These are phyloP conservation scores for Montipora efflorescens DNA, from an alignment of 64 coral and sea anemone species.

Conservation along the genomic window DNA sequence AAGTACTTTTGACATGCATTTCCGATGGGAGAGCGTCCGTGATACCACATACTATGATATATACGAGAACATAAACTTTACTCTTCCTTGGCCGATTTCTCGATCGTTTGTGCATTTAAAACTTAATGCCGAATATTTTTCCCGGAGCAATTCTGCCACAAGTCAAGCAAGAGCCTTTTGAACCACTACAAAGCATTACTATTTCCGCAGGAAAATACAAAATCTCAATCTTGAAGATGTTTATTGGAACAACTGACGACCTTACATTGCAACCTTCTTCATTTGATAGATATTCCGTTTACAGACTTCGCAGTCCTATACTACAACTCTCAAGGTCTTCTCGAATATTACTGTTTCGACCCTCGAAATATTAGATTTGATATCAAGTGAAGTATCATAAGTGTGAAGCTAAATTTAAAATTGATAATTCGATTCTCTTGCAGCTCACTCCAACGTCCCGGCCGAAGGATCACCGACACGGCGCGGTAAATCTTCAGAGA, in stretches of 20 bases:
- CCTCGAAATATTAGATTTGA: conserved; percentile 47
- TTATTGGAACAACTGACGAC: background rate
- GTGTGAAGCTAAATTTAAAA: background rate
- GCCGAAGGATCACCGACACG: conserved; percentile 72
- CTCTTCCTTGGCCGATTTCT: background rate
- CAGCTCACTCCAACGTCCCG: conserved; percentile 82
- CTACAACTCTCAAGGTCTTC: background rate
- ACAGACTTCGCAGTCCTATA: conserved; percentile 20
- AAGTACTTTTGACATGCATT: conserved; percentile 57
- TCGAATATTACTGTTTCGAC: conserved; percentile 33
- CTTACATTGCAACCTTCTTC: background rate
- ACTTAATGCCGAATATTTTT: background rate
- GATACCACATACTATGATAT: background rate
- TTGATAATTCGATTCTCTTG: conserved; percentile 47
- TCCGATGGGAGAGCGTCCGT: conserved; percentile 38
- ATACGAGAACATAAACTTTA: background rate
- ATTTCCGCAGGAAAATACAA: conserved; percentile 80
- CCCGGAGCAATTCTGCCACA: background rate
- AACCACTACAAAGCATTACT: conserved; percentile 48
- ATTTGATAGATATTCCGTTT: conserved; percentile 20
- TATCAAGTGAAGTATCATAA: background rate
- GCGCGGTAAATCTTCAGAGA: conserved; percentile 76
- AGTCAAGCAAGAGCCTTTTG: background rate
- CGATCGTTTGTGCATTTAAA: background rate
- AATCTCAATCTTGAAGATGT: conserved; percentile 47